Conservation (phyloP, 2,113 vertebrate genomes). For the Aspiorhynchus laticeps region DNA sequence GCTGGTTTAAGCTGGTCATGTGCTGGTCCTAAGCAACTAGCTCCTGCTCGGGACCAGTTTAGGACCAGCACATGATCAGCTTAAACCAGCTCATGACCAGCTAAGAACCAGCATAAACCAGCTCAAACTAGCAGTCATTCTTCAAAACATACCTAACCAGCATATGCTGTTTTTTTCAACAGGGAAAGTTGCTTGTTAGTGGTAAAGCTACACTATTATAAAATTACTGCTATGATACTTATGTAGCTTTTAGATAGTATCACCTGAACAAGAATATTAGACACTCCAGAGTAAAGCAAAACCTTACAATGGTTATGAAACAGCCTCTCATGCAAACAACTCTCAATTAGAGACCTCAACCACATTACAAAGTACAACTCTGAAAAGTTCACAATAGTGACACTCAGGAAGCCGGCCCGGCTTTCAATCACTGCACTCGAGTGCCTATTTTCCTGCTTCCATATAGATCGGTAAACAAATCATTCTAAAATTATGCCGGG, state of each 20-base stretch:
- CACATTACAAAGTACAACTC: conserved; percentile 30
- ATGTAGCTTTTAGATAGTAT: neutral
- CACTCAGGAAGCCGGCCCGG: conserved; percentile 53
- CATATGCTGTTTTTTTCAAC: too few relatives aligned
- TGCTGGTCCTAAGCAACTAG: too few relatives aligned
- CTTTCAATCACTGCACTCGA: conserved; percentile 68
- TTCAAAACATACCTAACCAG: too few relatives aligned
- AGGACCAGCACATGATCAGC: too few relatives aligned
- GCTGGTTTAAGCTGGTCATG: too few relatives aligned
- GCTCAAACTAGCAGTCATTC: too few relatives aligned
- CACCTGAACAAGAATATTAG: neutral
- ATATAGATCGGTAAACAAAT: conserved; percentile 81
- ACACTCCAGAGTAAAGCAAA: conserved; percentile 7
- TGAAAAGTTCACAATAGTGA: conserved; percentile 58
- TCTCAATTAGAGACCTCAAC: conserved; percentile 16
- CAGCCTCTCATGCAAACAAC: neutral
- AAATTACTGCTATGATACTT: neutral
- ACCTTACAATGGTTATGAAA: neutral
- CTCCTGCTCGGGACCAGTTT: too few relatives aligned
- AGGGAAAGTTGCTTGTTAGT: too few relatives aligned
- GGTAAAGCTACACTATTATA: neutral
- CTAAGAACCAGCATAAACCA: too few relatives aligned
- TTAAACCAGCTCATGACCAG: too few relatives aligned
- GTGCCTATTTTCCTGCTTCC: conserved; percentile 67
- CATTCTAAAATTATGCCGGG: conserved; percentile 83